Conservation (phyloP, 1,140 invertebrate species). For the Drosophila murphyi region DNA sequence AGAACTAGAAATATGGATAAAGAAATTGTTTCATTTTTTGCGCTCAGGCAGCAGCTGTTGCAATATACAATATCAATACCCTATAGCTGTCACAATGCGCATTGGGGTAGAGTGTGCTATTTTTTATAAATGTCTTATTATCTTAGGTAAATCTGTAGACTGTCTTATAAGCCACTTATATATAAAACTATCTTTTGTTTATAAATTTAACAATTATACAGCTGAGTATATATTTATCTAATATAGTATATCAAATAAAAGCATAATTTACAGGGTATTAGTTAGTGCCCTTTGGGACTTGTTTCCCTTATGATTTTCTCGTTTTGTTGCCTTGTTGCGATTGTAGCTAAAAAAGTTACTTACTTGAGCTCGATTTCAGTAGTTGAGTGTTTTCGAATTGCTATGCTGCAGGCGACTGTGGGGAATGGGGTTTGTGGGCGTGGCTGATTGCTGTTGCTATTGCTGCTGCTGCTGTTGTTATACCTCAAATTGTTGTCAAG, state of each 20-base stretch:
- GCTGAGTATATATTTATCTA: neutral
- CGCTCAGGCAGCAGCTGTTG: slow-evolving; percentile 39
- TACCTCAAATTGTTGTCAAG: slow-evolving; percentile 53
- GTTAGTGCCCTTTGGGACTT: neutral
- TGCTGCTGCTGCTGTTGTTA: slow-evolving; percentile 10
- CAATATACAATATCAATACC: slow-evolving; percentile 33
- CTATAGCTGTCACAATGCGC: neutral
- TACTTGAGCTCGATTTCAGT: slow-evolving; percentile 78
- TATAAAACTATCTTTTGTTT: no score
- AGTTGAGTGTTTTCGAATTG: slow-evolving; percentile 77
- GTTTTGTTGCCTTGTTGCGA: slow-evolving; percentile 1
- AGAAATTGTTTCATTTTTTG: slow-evolving; percentile 42
- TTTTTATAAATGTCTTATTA: no score
- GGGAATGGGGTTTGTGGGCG: slow-evolving; percentile 18
- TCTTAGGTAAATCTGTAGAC: no score
- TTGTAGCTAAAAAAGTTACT: slow-evolving; percentile 67
- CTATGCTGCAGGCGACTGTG: slow-evolving; percentile 35
- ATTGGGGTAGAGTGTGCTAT: neutral
- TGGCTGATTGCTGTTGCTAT: slow-evolving; percentile 38
- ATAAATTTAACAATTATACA: no score
- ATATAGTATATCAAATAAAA: no score
- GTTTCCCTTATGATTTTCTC: neutral
- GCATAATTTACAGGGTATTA: neutral
- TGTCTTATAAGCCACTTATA: no score
- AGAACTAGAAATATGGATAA: slow-evolving; percentile 53